Conservation (phyloP, 2,797 vertebrate species). For the Chromis chromis region DNA sequence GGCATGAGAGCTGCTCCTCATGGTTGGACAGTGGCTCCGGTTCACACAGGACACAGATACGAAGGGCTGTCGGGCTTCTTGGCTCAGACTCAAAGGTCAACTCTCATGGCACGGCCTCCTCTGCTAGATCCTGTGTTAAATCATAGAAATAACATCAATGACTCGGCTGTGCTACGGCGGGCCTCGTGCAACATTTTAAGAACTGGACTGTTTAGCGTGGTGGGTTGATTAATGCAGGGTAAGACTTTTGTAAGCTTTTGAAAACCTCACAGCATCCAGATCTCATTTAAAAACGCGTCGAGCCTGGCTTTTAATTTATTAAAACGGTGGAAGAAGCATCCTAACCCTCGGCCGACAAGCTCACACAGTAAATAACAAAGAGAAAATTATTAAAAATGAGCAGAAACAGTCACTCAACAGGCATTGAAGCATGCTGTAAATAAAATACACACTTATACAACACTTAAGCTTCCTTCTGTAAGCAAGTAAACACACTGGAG, state of each 20-base stretch:
- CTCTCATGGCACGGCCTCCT: constrained; percentile 74
- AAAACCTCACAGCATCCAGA: not conserved
- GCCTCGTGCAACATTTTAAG: not conserved
- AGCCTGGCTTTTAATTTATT: too few relatives aligned
- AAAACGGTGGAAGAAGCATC: too few relatives aligned
- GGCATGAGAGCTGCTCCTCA: constrained; percentile 86
- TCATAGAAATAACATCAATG: constrained; percentile 22
- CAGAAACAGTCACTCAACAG: not conserved
- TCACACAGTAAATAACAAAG: not conserved
- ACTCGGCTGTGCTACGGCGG: not conserved
- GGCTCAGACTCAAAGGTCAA: constrained; percentile 70
- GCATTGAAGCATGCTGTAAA: not conserved
- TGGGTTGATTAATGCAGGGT: not conserved
- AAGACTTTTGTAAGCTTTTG: not conserved
- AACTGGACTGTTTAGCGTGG: not conserved
- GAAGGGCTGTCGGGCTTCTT: constrained; percentile 61
- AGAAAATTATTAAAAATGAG: too few relatives aligned
- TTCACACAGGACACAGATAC: constrained; percentile 61
- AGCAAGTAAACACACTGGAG: not conserved
- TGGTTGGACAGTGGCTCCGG: constrained; percentile 76
- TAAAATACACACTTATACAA: not conserved
- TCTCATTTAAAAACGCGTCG: not conserved
- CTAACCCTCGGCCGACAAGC: too few relatives aligned
- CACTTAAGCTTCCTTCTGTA: not conserved
- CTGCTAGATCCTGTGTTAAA: constrained; percentile 61